phyloP scores from a whole-genome alignment of 2,888 invertebrate species.

The Cephonodes hylas region DNA sequence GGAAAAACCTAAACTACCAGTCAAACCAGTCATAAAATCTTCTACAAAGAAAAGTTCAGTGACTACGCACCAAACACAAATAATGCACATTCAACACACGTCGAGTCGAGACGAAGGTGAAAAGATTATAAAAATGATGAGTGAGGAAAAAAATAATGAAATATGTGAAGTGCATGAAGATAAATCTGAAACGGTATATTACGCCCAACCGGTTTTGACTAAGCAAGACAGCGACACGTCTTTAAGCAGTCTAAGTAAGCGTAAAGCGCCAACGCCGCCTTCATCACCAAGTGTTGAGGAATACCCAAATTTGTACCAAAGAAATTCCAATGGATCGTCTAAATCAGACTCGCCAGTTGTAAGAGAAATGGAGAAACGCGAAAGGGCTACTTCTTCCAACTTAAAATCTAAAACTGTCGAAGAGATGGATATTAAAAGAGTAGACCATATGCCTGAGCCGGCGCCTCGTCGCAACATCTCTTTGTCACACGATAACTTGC shows the following conservation, averaged over 20 bases:
- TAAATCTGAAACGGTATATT: slow-evolving; percentile 65
- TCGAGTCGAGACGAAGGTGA: slow-evolving; percentile 62
- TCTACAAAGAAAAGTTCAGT: slow-evolving; percentile 61
- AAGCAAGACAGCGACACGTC: slow-evolving; percentile 82
- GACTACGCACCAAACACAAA: slow-evolving; percentile 69
- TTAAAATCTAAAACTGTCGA: slow-evolving; percentile 53
- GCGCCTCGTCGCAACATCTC: slow-evolving; percentile 86
- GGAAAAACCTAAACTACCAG: slow-evolving; percentile 84
- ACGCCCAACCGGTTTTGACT: slow-evolving; percentile 72
- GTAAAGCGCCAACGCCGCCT: slow-evolving; percentile 90
- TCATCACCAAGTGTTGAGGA: slow-evolving; percentile 74
- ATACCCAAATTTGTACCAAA: slow-evolving; percentile 79
- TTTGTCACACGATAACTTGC: slow-evolving; percentile 87
- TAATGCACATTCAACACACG: slow-evolving; percentile 77
- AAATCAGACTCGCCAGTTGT: slow-evolving; percentile 86
- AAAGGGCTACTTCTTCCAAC: slow-evolving; percentile 77
- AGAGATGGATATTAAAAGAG: slow-evolving; percentile 57
- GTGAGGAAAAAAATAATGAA: slow-evolving; percentile 67
- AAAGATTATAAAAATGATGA: slow-evolving; percentile 43
- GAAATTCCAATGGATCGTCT: slow-evolving; percentile 77
- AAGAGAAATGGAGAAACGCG: slow-evolving; percentile 88
- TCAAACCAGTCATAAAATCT: slow-evolving; percentile 81
- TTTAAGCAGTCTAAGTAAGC: slow-evolving; percentile 82
- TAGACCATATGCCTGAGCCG: slow-evolving; percentile 81
- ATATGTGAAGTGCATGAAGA: slow-evolving; percentile 61